phyloP scores from a whole-genome alignment of 2,888 invertebrate species.

The Acleris cristana region DNA sequence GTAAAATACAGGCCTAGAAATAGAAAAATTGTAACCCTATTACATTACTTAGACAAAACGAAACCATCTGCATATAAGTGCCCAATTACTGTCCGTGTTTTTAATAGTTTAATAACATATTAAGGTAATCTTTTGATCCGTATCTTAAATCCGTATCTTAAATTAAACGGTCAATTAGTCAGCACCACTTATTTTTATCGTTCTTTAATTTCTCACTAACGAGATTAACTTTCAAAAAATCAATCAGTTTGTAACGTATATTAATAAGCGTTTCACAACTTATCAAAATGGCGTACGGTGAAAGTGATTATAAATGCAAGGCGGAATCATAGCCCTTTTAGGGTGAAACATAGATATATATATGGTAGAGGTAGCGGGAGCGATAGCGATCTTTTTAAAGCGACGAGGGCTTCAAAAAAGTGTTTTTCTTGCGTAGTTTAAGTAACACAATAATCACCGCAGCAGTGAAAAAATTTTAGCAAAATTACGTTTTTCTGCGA shows the following conservation, averaged over 20 bases:
- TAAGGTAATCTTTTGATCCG: constrained; percentile 42
- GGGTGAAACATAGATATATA: constrained; percentile 16
- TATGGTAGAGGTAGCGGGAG: constrained; percentile 9
- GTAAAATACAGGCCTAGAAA: too few relatives aligned
- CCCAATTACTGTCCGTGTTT: neutral
- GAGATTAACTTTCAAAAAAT: constrained; percentile 22
- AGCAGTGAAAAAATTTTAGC: too few relatives aligned
- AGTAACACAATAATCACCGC: too few relatives aligned
- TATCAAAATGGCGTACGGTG: constrained; percentile 32
- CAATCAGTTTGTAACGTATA: constrained; percentile 17
- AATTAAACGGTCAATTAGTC: constrained; percentile 24
- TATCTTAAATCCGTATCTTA: too few relatives aligned
- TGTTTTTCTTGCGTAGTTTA: too few relatives aligned
- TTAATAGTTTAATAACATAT: neutral
- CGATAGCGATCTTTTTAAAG: neutral
- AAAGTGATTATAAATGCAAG: constrained; percentile 53
- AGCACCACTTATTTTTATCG: constrained; percentile 19
- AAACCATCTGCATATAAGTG: neutral
- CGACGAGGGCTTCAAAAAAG: too few relatives aligned
- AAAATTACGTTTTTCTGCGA: too few relatives aligned
- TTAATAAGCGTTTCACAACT: constrained; percentile 29
- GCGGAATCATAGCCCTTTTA: constrained; percentile 50
- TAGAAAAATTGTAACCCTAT: too few relatives aligned
- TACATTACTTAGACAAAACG: too few relatives aligned
- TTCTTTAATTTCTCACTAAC: constrained; percentile 4